These are phyloP conservation scores for Lepidostoma basale DNA, from an alignment of 1,140 invertebrate species.

Conservation along the genomic window DNA sequence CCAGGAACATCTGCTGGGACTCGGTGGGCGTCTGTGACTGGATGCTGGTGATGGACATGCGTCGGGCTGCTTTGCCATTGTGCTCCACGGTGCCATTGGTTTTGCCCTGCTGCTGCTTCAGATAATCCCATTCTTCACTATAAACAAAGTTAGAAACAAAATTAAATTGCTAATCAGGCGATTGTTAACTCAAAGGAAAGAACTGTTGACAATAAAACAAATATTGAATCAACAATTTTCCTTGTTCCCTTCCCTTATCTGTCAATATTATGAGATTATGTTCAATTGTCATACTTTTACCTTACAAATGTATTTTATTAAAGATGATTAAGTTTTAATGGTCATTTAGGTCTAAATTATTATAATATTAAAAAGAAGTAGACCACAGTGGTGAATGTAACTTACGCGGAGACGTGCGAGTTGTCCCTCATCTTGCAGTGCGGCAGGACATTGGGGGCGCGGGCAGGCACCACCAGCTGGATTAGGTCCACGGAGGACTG, in stretches of 20 bases:
- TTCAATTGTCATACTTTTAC: too few species aligned
- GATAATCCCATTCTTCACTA: slow-evolving; percentile 90
- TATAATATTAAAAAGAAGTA: slow-evolving; percentile 21
- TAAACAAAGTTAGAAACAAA: slow-evolving; percentile 49
- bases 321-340: neutral
- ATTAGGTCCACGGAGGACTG: slow-evolving; percentile 94
- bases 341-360: neutral
- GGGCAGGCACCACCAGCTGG: slow-evolving; percentile 88
- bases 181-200: neutral
- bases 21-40: slow-evolving; percentile 66
- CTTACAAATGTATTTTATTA: too few species aligned
- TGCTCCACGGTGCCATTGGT: slow-evolving; percentile 48
- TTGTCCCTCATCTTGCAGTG: slow-evolving; percentile 92
- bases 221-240: too few species aligned
- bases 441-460: slow-evolving; percentile 91
- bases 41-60: slow-evolving; percentile 57
- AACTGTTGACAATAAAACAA: neutral
- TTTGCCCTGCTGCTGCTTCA: slow-evolving; percentile 65
- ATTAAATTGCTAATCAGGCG: too few species aligned
- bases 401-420: slow-evolving; percentile 92
- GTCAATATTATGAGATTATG: too few species aligned
- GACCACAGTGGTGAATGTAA: too few species aligned
- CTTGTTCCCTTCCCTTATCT: too few species aligned
- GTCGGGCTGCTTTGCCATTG: slow-evolving; percentile 59
- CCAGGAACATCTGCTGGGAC: slow-evolving; percentile 79